These are phyloP conservation scores for Muscina levida DNA, from an alignment of 2,888 invertebrate species.

Conservation along the genomic window DNA sequence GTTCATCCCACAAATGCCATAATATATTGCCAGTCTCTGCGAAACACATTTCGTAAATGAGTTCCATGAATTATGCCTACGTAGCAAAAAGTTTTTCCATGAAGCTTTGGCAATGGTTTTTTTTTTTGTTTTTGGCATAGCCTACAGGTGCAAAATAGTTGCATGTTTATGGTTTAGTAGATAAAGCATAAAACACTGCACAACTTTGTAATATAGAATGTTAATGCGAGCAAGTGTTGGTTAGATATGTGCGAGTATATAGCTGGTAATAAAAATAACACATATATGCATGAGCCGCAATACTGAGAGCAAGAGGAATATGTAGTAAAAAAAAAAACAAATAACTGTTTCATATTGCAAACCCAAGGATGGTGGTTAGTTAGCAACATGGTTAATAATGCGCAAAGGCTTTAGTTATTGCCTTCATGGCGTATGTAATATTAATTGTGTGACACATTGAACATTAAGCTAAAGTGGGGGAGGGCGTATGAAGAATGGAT, in stretches of 20 bases:
- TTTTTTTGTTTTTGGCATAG: constrained; percentile 26
- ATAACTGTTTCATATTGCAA: constrained; percentile 31
- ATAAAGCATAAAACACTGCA: constrained; percentile 54
- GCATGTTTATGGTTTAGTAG: constrained; percentile 53
- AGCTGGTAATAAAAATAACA: constrained; percentile 9
- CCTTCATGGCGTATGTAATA: constrained; percentile 30
- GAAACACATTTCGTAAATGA: constrained; percentile 31
- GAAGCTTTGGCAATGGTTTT: background rate
- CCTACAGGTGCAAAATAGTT: constrained; percentile 51
- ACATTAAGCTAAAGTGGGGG: no score
- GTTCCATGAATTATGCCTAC: constrained; percentile 21
- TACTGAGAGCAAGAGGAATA: background rate
- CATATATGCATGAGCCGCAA: background rate
- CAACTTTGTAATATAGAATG: constrained; percentile 24
- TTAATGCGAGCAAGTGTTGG: no score
- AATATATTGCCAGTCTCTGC: constrained; percentile 7
- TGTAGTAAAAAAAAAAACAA: background rate
- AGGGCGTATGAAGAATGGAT: no score
- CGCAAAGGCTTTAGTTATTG: background rate
- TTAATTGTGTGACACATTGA: constrained; percentile 25
- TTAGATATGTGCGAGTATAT: background rate
- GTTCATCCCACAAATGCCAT: background rate
- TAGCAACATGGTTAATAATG: background rate
- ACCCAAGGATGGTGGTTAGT: background rate
- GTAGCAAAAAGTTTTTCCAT: constrained; percentile 5